A percentile compares a stretch with the other conserved stretches of the same genome.
phyloP scores from a whole-genome alignment of 1,140 invertebrate genomes.

The Penaeus japonicus region DNA sequence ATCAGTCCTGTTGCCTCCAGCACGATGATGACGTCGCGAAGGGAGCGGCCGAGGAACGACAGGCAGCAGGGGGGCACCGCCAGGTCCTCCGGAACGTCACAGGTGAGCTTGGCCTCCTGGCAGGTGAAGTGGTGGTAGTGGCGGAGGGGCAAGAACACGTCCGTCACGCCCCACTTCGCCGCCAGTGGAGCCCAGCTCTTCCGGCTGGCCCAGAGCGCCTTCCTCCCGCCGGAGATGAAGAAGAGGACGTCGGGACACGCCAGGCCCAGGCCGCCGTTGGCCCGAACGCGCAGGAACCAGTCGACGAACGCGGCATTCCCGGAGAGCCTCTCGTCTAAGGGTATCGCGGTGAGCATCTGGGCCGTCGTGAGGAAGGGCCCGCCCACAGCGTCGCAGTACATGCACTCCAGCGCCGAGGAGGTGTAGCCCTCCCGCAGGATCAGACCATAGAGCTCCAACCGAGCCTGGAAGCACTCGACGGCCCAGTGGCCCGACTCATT shows the following conservation, averaged over 20 bases:
- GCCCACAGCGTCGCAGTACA: constrained; percentile 62
- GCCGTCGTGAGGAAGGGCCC: constrained; percentile 61
- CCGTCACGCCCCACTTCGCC: constrained; percentile 56
- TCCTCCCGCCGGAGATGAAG: constrained; percentile 46
- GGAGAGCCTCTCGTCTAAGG: constrained; percentile 54
- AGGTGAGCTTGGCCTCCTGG: constrained; percentile 51
- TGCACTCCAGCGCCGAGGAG: constrained; percentile 61
- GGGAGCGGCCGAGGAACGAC: constrained; percentile 42
- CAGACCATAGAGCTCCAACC: constrained; percentile 60
- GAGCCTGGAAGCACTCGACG: constrained; percentile 61
- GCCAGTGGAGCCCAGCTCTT: constrained; percentile 53
- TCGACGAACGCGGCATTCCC: constrained; percentile 60
- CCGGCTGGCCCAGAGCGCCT: not conserved
- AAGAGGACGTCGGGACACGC: constrained; percentile 62
- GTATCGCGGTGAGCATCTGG: constrained; percentile 36
- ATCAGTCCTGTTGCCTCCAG: constrained; percentile 29
- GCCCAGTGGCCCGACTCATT: constrained; percentile 62
- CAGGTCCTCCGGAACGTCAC: constrained; percentile 19
- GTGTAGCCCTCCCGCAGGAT: constrained; percentile 61
- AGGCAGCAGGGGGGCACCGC: constrained; percentile 59
- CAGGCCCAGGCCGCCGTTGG: constrained; percentile 40
- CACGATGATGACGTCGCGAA: constrained; percentile 39
- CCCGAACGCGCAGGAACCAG: constrained; percentile 61
- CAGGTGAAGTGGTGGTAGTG: constrained; percentile 56
- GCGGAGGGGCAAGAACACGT: constrained; percentile 47